Percentiles rank a stretch among this genome's conserved stretches.
Conservation (phyloP, 2,113 vertebrate species). For the Phoenicopterus ruber region DNA sequence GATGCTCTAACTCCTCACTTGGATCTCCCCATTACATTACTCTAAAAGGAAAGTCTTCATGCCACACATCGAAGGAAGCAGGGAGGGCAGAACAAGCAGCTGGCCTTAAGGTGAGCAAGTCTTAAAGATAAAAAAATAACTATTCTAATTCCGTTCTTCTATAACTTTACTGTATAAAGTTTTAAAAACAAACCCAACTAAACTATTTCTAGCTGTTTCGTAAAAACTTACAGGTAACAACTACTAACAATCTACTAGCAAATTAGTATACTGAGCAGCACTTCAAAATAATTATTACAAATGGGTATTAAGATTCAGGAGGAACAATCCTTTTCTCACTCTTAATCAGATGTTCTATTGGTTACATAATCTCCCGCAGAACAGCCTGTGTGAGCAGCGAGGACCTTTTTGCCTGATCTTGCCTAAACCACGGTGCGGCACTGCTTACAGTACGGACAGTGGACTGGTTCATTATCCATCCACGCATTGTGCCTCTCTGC, state of each 20-base stretch:
- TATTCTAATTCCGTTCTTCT: background rate
- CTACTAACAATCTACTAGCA: background rate
- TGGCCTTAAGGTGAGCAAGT: background rate
- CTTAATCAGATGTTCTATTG: background rate
- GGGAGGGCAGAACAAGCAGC: background rate
- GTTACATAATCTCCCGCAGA: background rate
- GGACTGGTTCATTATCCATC: rapidly evolving
- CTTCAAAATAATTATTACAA: background rate
- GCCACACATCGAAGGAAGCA: background rate
- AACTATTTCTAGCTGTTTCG: background rate
- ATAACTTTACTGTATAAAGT: background rate
- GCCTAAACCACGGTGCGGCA: rapidly evolving
- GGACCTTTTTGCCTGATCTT: background rate
- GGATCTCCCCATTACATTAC: background rate
- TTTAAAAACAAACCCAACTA: background rate
- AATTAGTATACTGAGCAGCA: background rate
- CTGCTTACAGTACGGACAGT: background rate
- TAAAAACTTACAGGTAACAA: background rate
- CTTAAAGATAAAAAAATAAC: background rate
- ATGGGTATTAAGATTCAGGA: background rate
- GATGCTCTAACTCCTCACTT: background rate
- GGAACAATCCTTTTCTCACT: background rate
- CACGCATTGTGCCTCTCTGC: rapidly evolving
- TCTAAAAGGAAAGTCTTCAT: background rate
- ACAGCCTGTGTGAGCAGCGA: background rate